Conservation (phyloP, 2,113 vertebrate species). For the Menura novaehollandiae region DNA sequence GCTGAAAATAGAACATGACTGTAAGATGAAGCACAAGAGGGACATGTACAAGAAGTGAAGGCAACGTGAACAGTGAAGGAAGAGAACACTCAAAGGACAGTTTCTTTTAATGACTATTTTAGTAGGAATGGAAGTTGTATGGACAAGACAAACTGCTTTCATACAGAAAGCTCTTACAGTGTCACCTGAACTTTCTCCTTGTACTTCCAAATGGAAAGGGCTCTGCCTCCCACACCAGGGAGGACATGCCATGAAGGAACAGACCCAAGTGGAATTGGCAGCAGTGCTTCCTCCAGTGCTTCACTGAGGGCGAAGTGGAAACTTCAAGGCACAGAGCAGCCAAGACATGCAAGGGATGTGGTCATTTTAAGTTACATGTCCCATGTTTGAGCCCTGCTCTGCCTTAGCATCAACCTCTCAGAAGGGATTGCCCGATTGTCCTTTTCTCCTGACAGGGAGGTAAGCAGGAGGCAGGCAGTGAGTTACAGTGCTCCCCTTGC, state of each 20-base stretch:
- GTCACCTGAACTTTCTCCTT: neutral
- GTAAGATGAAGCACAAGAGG: neutral
- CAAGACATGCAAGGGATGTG: neutral
- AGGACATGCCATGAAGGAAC: rapidly evolving
- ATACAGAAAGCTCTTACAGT: neutral
- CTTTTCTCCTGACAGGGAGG: neutral
- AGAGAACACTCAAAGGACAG: neutral
- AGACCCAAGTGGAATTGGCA: neutral
- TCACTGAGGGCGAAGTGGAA: neutral
- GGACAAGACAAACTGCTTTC: neutral
- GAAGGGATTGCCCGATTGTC: neutral
- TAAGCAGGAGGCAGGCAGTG: neutral
- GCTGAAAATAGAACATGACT: neutral
- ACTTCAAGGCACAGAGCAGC: neutral
- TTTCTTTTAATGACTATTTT: neutral
- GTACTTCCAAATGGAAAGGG: neutral
- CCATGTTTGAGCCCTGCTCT: neutral
- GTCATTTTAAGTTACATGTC: neutral
- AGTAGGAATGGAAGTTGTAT: neutral
- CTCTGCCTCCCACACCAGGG: neutral
- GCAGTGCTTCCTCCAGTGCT: neutral
- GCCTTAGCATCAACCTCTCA: neutral
- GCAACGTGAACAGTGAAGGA: neutral
- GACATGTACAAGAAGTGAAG: neutral
- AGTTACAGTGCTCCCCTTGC: neutral